Evolutionary conservation across 2,113 vertebrate genomes (phyloP).

Genomic region (Cololabis saira): DNA sequence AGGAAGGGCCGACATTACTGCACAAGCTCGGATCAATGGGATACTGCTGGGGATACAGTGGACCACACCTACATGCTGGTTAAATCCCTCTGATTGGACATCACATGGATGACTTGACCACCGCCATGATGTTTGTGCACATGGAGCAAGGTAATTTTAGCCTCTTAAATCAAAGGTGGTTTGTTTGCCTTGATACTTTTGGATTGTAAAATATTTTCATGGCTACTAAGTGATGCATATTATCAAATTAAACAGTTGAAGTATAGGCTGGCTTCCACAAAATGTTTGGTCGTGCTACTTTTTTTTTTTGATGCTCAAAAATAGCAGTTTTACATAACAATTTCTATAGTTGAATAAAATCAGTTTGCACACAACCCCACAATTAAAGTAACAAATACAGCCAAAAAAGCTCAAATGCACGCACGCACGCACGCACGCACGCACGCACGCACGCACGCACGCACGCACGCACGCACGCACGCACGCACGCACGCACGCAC

Average conservation of each 20-base stretch:
- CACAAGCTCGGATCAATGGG: slow-evolving; percentile 65
- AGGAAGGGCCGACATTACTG: slow-evolving; percentile 62
- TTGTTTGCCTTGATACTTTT: slow-evolving; percentile 6
- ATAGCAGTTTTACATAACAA: background rate
- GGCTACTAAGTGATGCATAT: background rate
- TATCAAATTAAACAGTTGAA: too few relatives aligned
- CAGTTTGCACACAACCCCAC: slow-evolving; percentile 10
- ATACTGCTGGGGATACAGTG: slow-evolving; percentile 47
- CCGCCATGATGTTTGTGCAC: slow-evolving; percentile 55
- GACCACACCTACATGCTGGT: slow-evolving; percentile 65
- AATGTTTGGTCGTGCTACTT: background rate
- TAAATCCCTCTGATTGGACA: slow-evolving; percentile 63
- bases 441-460: slow-evolving; percentile 3
- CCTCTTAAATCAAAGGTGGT: slow-evolving; percentile 56
- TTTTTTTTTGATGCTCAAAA: background rate
- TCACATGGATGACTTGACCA: slow-evolving; percentile 59
- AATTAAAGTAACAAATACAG: slow-evolving; percentile 10
- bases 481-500: slow-evolving; percentile 3
- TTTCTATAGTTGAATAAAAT: slow-evolving; percentile 13
- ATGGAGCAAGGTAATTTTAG: slow-evolving; percentile 67
- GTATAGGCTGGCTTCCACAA: too few relatives aligned
- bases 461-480: slow-evolving; percentile 3
- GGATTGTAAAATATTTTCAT: background rate
- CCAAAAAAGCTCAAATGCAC: slow-evolving; percentile 7
- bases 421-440: slow-evolving; percentile 3